Percentiles rank a stretch among this genome's conserved stretches.
Evolutionary conservation across 1,140 invertebrate genomes (phyloP).

Genomic region (Polypedilum pembai): DNA sequence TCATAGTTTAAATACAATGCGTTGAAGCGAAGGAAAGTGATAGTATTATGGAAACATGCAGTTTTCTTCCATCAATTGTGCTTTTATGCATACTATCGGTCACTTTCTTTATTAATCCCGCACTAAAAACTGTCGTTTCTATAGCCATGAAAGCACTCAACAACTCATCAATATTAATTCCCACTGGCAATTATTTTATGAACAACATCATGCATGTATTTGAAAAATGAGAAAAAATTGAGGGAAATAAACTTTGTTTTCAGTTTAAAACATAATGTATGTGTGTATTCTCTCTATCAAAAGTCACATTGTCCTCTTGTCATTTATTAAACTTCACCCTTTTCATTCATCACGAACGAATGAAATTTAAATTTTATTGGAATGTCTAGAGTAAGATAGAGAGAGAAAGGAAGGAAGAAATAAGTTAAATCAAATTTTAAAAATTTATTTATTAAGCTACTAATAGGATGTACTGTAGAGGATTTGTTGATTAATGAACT

Average conservation of each 20-base stretch:
- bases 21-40: too few relatives aligned
- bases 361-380: too few relatives aligned
- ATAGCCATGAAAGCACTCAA: neutral
- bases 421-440: neutral
- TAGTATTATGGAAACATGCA: neutral
- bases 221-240: neutral
- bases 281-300: too few relatives aligned
- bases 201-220: neutral
- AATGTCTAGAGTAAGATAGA: too few relatives aligned
- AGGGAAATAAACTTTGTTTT: neutral
- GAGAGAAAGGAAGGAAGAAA: neutral
- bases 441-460: constrained; percentile 7
- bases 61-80: neutral
- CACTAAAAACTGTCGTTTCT: neutral
- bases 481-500: neutral
- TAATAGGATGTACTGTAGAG: constrained; percentile 8
- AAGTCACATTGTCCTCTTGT: neutral
- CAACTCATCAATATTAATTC: neutral
- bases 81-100: neutral
- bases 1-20: neutral
- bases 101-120: neutral
- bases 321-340: too few relatives aligned
- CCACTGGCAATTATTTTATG: neutral
- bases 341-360: too few relatives aligned
- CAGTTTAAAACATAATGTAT: too few relatives aligned